Conservation (phyloP, 2,888 invertebrate genomes). For the Apamea crenata region DNA sequence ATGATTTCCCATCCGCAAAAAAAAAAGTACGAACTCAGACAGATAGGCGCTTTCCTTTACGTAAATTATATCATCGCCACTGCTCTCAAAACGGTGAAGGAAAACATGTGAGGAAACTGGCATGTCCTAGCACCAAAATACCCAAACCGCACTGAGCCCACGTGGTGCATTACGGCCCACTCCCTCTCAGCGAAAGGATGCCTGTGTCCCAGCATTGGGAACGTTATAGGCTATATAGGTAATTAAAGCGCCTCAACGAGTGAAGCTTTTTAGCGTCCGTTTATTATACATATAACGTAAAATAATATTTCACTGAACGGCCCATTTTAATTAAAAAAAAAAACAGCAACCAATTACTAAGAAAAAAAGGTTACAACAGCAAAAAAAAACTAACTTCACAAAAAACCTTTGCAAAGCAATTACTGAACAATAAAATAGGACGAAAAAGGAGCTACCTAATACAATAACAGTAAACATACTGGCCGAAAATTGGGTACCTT, state of each 20-base stretch:
- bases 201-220: too few species aligned
- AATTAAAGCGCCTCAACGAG: neutral
- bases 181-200: too few species aligned
- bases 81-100: too few species aligned
- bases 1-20: too few species aligned
- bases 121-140: too few species aligned
- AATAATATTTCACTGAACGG: neutral
- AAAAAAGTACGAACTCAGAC: too few species aligned
- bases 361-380: constrained; percentile 1
- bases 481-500: constrained; percentile 21
- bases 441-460: constrained; percentile 18
- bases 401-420: constrained; percentile 24
- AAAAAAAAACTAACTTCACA: neutral
- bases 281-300: neutral
- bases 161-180: too few species aligned
- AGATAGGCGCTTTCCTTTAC: too few species aligned
- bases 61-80: too few species aligned
- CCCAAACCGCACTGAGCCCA: too few species aligned
- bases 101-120: too few species aligned
- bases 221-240: too few species aligned
- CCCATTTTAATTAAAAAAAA: neutral
- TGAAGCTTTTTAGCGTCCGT: neutral
- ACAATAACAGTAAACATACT: constrained; percentile 47
- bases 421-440: constrained; percentile 37
- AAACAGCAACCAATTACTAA: neutral